Evolutionary conservation across 2,888 invertebrate species (phyloP).

Genomic region (Heliconius cydno): DNA sequence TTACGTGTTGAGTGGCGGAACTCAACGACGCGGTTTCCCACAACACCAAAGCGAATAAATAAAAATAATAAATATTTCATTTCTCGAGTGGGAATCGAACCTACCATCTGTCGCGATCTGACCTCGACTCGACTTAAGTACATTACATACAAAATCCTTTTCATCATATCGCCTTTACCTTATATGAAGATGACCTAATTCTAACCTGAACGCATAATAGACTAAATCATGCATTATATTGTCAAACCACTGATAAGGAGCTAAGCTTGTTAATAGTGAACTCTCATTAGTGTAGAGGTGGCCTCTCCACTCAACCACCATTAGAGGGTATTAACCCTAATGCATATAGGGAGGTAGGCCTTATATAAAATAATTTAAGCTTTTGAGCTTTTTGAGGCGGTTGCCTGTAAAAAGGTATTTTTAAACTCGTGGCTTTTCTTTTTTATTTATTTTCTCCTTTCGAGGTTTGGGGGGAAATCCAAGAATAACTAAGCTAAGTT

Average conservation of each 20-base stretch:
- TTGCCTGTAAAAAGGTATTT: background rate
- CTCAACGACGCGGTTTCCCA: too few species aligned
- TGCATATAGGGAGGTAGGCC: background rate
- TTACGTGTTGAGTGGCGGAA: too few species aligned
- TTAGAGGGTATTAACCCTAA: constrained; percentile 17
- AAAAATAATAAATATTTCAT: too few species aligned
- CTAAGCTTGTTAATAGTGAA: constrained; percentile 31
- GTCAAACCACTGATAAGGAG: constrained; percentile 27
- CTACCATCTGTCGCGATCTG: too few species aligned
- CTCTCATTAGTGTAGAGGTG: constrained; percentile 20
- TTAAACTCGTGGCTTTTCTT: background rate
- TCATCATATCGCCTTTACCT: background rate
- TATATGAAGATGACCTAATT: background rate
- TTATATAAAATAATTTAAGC: constrained; percentile 8
- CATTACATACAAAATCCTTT: background rate
- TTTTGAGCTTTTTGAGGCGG: background rate
- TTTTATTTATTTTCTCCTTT: background rate
- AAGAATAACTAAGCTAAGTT: too few species aligned
- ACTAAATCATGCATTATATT: constrained; percentile 20
- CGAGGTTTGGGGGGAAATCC: background rate
- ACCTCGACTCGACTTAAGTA: too few species aligned
- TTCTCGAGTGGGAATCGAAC: too few species aligned
- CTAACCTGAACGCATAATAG: background rate
- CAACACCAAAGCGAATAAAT: too few species aligned
- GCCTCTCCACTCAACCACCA: constrained; percentile 6